These are phyloP conservation scores for Labrus mixtus DNA, from an alignment of 2,113 vertebrate genomes.

Conservation along the genomic window DNA sequence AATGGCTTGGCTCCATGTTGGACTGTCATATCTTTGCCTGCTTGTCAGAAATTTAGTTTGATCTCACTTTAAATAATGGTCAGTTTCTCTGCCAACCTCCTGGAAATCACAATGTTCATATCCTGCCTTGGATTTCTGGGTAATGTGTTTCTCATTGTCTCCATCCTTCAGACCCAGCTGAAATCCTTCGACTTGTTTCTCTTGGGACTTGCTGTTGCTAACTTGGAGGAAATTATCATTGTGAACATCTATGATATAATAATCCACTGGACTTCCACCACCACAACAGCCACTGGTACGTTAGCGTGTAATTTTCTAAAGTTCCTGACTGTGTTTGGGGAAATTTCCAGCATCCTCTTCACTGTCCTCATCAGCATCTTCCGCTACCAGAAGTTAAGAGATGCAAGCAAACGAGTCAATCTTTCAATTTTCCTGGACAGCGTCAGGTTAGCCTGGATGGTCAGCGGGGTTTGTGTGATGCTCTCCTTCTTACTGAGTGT, in stretches of 20 bases:
- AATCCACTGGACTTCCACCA: neutral
- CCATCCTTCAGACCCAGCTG: slow-evolving; percentile 51
- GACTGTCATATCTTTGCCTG: neutral
- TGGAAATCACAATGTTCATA: slow-evolving; percentile 60
- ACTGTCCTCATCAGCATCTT: slow-evolving; percentile 82
- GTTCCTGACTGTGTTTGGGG: slow-evolving; percentile 72
- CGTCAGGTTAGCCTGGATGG: slow-evolving; percentile 44
- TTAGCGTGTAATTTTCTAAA: slow-evolving; percentile 68
- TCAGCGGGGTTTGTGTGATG: slow-evolving; percentile 53
- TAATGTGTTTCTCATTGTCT: slow-evolving; percentile 73
- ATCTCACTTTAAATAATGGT: slow-evolving; percentile 46
- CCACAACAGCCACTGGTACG: rapidly evolving
- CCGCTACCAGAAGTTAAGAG: slow-evolving; percentile 82
- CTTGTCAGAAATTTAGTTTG: neutral
- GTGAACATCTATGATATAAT: slow-evolving; percentile 73
- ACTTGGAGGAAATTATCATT: slow-evolving; percentile 79
- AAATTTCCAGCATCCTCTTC: slow-evolving; percentile 78
- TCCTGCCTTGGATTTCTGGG: slow-evolving; percentile 74
- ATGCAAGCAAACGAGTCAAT: slow-evolving; percentile 58
- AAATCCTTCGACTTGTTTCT: slow-evolving; percentile 83
- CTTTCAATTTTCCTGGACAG: slow-evolving; percentile 75
- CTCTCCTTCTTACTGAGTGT: slow-evolving; percentile 44
- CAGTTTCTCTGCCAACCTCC: slow-evolving; percentile 10
- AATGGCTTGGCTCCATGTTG: neutral
- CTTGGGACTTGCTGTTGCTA: slow-evolving; percentile 71